Evolutionary conservation across 2,888 invertebrate genomes (phyloP), one percentile per base, ranked within the genome.

Genomic region (Drosophila setosimentum): DNA sequence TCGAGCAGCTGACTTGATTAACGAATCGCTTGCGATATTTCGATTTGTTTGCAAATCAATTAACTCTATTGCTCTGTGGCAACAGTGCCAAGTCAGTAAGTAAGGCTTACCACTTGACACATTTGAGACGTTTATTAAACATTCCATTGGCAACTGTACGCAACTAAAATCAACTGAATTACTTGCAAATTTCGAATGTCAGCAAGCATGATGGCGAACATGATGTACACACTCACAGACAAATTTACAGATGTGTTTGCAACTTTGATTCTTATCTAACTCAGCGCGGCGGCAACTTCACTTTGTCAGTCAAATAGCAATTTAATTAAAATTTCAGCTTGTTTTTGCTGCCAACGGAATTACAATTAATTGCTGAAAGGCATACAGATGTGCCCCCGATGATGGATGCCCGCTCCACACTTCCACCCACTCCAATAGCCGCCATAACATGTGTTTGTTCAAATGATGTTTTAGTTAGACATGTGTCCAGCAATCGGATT

Each of bases 311-410:
- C 75, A 75, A 68, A 59, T 51, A 49, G 33, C 55, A 57, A 73
- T 83, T 74, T 83, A 80, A 83, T 86, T 83, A 83, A 83, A 86
- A 86, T 57, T 68, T 48, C 50, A 35, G 8, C 21, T 24, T 48
- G 53, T 30, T 32, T 48, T 59, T n/a, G 29, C 59, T 64, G 58
- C 40, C 55, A 49, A 18, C 50, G 65, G 51, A 57, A 62, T 65
- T 67, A 61, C 80, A 78, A 32, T 45, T 69, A 69, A 75, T 85
- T 65, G 66, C 24, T 40, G 67, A 11, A 1, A 3, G 53, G 32
- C 8, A 16, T 45, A n/a, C 29, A 60, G 53, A 58, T 64, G 65
- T 45, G 69, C 49, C 27, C 51, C 71, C 45, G 7, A 54, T 80
- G 77, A 68, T 72, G 62, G 67, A 74, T 73, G 74, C 37, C 21